Base-by-base conservation (phyloP, 2,888 invertebrate species). In the Heterodera filipjevi region DNA sequence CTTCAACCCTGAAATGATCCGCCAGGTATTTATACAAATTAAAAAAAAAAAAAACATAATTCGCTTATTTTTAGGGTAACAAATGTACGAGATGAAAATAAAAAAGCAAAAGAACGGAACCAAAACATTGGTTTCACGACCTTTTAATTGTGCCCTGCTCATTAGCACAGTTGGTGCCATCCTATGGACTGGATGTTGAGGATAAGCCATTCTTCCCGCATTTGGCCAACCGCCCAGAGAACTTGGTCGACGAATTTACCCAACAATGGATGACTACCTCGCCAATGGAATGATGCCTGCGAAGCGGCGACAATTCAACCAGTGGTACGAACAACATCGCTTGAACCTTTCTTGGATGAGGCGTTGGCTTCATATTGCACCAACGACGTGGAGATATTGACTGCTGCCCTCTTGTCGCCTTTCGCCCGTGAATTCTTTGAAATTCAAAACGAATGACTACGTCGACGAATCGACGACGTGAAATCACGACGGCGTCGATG, bases 141-240 rank as follows among this genome's bases (percentile, higher is more conserved):
- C 70, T 0, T 77, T 66, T n/a, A 66, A 70, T 12, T n/a, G 2
- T 77, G 27, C 76, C 76, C 1, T 32, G 30, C 22, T 32, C 75
- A 8, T 19, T 76, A 14, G 59, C 76, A 8, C 2, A 19, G 22
- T 59, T 76, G 39, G 70, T 68, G 10, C 32, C 33, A n/a, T 32
- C 39, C 19, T 76, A 39, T 27, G 76, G 70, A 30, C 71, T 76
- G 3, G 22, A 76, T 30, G 76, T 76, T 3, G 68, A 76, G 12
- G 76, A 66, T 10, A 66, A 66, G 2, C 22, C 14, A 10, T 68
- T 68, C 22, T 68, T 68, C 39, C 68, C 68, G 0, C 22, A 68
- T 39, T 3, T 19, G 14, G 33, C 66, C 32, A 66, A 66, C 10
- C 6, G 66, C 6, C 30, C 32, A 12, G 39, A 39, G 32, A 76